Percentiles rank a stretch among this genome's conserved stretches.
phyloP scores from a whole-genome alignment of 1,140 invertebrate species.

The Probaryconus sp. region DNA sequence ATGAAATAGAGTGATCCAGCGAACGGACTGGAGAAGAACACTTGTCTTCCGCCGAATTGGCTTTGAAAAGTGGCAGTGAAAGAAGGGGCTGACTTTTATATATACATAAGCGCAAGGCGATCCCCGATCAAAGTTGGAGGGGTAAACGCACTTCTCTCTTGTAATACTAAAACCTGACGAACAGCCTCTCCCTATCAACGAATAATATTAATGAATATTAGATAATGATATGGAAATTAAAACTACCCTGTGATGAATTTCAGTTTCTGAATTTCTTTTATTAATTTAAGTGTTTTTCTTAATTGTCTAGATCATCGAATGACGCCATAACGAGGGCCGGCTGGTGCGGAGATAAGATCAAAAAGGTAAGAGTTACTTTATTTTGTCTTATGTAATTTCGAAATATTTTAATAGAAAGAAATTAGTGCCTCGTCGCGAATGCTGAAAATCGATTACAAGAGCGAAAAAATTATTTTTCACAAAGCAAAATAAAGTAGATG shows the following conservation, averaged over 20 bases:
- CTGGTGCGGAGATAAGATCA: slow-evolving; percentile 71
- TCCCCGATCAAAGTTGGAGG: slow-evolving; percentile 31
- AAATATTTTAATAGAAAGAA: too few relatives aligned
- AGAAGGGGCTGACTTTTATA: slow-evolving; percentile 65
- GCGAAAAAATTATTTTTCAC: too few relatives aligned
- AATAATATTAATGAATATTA: too few relatives aligned
- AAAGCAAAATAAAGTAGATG: too few relatives aligned
- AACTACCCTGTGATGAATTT: too few relatives aligned
- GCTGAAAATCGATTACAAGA: too few relatives aligned
- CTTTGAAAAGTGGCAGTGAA: slow-evolving; percentile 48
- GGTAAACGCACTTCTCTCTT: slow-evolving; percentile 5
- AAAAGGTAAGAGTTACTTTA: slow-evolving; percentile 66
- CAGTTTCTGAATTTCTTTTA: too few relatives aligned
- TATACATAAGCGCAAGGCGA: too few relatives aligned
- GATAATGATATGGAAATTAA: too few relatives aligned
- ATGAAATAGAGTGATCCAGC: background rate
- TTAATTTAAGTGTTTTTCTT: slow-evolving; percentile 58
- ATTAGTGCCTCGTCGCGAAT: too few relatives aligned
- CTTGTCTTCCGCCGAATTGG: slow-evolving; percentile 3
- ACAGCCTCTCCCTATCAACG: too few relatives aligned
- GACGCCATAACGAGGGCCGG: slow-evolving; percentile 74
- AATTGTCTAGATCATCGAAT: slow-evolving; percentile 75
- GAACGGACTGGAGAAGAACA: background rate
- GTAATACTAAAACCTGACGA: slow-evolving; percentile 41
- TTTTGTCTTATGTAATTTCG: too few relatives aligned